Conservation (phyloP, 2,797 vertebrate genomes). For the Mormyrops boulengeri region DNA sequence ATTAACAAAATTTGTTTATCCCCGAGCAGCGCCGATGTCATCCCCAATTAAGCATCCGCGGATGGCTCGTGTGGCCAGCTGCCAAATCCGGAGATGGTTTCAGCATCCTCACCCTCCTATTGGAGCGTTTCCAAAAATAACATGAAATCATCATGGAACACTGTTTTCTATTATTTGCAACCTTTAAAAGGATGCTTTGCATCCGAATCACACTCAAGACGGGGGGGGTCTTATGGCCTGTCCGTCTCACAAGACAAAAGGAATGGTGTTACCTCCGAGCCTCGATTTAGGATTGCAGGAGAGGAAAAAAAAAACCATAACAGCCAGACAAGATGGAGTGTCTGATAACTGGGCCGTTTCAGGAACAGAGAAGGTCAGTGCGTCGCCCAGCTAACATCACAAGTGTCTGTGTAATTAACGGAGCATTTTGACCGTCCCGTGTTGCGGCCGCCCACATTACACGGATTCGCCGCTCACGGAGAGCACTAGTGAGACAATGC, state of each 20-base stretch:
- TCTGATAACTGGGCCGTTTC: background rate
- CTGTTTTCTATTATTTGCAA: background rate
- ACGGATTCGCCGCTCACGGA: background rate
- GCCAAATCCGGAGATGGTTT: background rate
- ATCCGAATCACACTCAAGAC: background rate
- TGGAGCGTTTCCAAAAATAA: background rate
- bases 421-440: background rate
- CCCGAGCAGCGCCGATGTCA: background rate
- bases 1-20: background rate
- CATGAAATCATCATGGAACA: background rate
- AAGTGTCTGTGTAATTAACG: constrained; percentile 12
- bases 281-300: background rate
- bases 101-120: background rate
- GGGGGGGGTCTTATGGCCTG: background rate
- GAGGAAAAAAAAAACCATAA: background rate
- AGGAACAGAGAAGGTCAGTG: background rate
- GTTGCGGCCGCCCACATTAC: background rate
- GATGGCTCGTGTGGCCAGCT: background rate
- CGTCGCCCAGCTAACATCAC: background rate
- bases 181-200: background rate
- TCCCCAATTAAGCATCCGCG: background rate
- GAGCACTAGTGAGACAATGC: constrained; percentile 15
- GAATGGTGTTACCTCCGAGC: background rate
- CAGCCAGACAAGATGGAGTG: background rate
- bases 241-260: background rate